Conservation (phyloP, 37 sponge, comb jelly and placozoan genomes). For the Cliona cf. orientalis region DNA sequence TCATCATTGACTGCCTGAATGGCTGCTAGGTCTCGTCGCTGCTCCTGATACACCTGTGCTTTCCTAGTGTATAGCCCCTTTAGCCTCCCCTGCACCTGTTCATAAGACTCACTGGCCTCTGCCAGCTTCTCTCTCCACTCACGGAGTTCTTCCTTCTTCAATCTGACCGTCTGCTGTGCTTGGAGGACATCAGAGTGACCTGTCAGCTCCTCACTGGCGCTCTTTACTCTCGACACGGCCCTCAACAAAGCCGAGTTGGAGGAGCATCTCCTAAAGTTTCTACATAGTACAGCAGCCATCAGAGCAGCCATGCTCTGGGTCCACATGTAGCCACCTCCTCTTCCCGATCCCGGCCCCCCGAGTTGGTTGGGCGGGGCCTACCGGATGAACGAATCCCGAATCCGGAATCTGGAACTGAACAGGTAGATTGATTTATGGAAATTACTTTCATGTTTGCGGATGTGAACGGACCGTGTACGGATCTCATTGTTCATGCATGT, state of each 20-base stretch:
- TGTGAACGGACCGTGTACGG: too few species aligned
- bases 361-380: too few species aligned
- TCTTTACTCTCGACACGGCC: background rate
- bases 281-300: too few species aligned
- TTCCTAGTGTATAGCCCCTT: conserved; percentile 10
- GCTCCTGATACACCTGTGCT: conserved; percentile 31
- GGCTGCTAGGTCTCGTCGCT: background rate
- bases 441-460: too few species aligned
- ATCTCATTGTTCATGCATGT: too few species aligned
- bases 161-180: conserved; percentile 5
- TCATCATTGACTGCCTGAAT: conserved; percentile 30
- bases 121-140: conserved; percentile 4
- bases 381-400: too few species aligned
- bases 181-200: conserved; percentile 19
- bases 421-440: too few species aligned
- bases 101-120: background rate
- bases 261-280: too few species aligned
- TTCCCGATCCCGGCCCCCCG: too few species aligned
- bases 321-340: too few species aligned
- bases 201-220: conserved; percentile 12
- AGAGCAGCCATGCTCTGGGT: too few species aligned
- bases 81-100: conserved; percentile 13
- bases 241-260: background rate
- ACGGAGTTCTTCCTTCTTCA: background rate
- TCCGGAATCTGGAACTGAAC: too few species aligned